A percentile compares a stretch with the other conserved stretches of the same genome.
Conservation (phyloP, 2,888 invertebrate species). For the Glyphotaelius pellucidus region DNA sequence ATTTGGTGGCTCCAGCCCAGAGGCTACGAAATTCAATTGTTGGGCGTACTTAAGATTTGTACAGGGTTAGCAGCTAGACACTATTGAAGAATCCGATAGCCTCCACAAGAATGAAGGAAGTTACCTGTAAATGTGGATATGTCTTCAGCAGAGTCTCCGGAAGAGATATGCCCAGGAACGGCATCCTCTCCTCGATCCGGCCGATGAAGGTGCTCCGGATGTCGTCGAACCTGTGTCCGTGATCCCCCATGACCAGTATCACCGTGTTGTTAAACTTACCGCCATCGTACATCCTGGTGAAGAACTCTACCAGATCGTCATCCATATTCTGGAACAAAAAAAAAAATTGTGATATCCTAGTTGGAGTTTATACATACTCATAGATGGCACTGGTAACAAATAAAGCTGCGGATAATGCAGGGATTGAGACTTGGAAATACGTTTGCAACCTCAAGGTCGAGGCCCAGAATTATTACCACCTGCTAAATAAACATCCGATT, state of each 20-base stretch:
- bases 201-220: conserved; percentile 68
- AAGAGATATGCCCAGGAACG: conserved; percentile 67
- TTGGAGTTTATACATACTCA: too few relatives aligned
- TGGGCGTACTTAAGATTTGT: too few relatives aligned
- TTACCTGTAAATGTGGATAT: conserved; percentile 64
- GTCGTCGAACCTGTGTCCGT: conserved; percentile 68
- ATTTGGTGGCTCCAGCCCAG: too few relatives aligned
- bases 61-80: too few relatives aligned
- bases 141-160: conserved; percentile 63
- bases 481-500: too few relatives aligned
- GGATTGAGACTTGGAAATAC: too few relatives aligned
- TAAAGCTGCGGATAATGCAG: too few relatives aligned
- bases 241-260: conserved; percentile 68
- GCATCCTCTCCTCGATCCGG: conserved; percentile 68
- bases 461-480: too few relatives aligned
- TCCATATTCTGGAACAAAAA: conserved; percentile 67
- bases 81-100: too few relatives aligned
- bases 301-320: conserved; percentile 67
- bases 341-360: not conserved
- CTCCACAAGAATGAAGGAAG: not conserved
- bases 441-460: too few relatives aligned
- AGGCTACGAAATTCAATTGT: too few relatives aligned
- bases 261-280: conserved; percentile 67
- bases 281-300: conserved; percentile 65
- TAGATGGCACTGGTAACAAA: too few relatives aligned